Evolutionary conservation across 1,140 invertebrate species (phyloP), one percentile per base, ranked within the genome.

Genomic region (Tribolium madens): DNA sequence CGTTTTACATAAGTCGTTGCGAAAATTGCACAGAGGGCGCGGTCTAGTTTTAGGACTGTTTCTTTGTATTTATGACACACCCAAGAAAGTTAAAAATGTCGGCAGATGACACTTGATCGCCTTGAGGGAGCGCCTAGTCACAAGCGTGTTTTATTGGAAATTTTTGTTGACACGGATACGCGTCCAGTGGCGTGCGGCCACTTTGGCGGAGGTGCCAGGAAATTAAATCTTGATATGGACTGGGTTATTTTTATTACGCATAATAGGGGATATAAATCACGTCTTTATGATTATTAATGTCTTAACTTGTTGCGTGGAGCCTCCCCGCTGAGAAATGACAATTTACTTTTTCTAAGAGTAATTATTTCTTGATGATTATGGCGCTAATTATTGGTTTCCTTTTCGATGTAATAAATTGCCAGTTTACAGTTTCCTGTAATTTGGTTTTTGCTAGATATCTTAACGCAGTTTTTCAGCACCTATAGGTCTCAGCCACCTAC

Each of bases 101-200:
- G 21, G 42, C 21, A 64, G 73, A 75, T 75, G 73, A 75, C 73
- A 75, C 73, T 48, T 9, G 73, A 75, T 75, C 52, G 57, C 73
- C 73, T 75, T 75, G 73, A 60, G 42, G 31, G 36, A 36, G 13
- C 52, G 50, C 46, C 70, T 57, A 17, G 18, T n/a, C 52, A 57
- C 15, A 31, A 64, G n/a, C 36, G 36, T 42, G 36, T 42, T 31
- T 31, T 33, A 33, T 64, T 64, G 14, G 18, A 14, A 21, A 33
- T 64, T n/a, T 57, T 64, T n/a, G 36, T 42, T 64, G 57, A 64
- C 57, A 64, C 57, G 52, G 12, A 64, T 64, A 31, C 26, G 57
- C 6, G 36, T 13, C n/a, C 57, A 33, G 57, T 18, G 57, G 57
- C 57, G 57, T 64, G 3, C 57, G 50, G 6, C 7, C 2, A 21